Percentiles rank a stretch among this genome's conserved stretches.
Conservation (phyloP, 2,888 invertebrate genomes). For the Dicyrtomina minuta region DNA sequence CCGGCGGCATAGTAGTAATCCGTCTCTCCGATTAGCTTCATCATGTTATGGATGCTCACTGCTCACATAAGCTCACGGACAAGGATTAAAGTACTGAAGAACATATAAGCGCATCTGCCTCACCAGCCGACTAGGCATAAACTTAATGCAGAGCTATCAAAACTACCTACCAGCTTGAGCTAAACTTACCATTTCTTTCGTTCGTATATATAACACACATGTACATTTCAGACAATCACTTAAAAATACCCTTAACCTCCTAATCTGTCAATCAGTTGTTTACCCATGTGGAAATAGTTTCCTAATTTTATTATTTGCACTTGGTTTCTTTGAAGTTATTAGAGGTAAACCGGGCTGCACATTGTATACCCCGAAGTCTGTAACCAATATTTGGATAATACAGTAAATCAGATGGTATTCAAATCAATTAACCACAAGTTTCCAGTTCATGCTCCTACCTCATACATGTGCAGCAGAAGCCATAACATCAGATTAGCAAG, state of each 20-base stretch:
- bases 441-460: constrained; percentile 1
- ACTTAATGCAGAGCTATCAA: too few species aligned
- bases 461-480: background rate
- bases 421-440: constrained; percentile 22
- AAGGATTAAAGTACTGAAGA: too few species aligned
- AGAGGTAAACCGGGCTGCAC: constrained; percentile 14
- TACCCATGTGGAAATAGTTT: constrained; percentile 45
- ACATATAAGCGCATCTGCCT: too few species aligned
- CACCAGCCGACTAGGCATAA: too few species aligned
- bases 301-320: constrained; percentile 34
- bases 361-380: constrained; percentile 13
- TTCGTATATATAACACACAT: too few species aligned
- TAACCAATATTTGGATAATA: constrained; percentile 1
- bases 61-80: background rate
- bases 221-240: constrained; percentile 10
- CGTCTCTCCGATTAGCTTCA: too few species aligned
- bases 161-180: too few species aligned
- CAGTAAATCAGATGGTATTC: background rate
- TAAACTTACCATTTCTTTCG: too few species aligned
- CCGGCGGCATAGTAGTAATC: too few species aligned
- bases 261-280: constrained; percentile 42
- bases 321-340: background rate
- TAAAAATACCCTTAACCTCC: constrained; percentile 25
- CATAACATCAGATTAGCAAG: too few species aligned
- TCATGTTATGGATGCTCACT: background rate